Evolutionary conservation across 2,888 invertebrate genomes (phyloP), one percentile per base, ranked within the genome.

Genomic region (Vesta saturnalis): DNA sequence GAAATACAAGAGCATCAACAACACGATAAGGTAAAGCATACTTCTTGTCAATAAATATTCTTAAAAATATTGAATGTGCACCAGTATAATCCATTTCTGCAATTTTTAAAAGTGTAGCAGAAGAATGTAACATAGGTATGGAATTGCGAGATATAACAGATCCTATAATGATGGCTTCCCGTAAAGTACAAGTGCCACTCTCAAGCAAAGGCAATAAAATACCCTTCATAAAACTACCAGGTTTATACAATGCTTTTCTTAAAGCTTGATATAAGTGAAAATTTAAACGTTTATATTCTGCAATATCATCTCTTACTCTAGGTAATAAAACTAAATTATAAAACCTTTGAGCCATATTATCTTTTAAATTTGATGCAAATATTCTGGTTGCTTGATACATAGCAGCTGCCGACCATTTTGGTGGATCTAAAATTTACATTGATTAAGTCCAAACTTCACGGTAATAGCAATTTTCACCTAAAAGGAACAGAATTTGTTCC

Each of bases 81-180:
- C 99, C 99, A 19, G 92, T 94, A 80, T 97, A 98, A 77, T 94
- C 95, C 97, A 99, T 97, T 86, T 97, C 97, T 47, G 97, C 97
- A 66, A 99, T 94, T 86, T 96, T 95, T 22, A 97, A 85, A 80
- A 99, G 89, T 22, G 97, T 96, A 1, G 98, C 98, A 30, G 96
- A 94, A 0, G 99, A 96, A 84, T 99, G 98, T 22, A 97, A 86
- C 63, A 97, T 92, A 0, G 99, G 99, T 56, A 99, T 94, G 0
- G 97, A 96, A 83, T 93, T 94, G 75, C 94, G 93, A 0, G 94
- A 91, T 62, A 99, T 82, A 1, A 99, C 92, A 56, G 97, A 97
- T 19, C 97, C 95, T 65, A 99, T 87, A 65, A 99, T 97, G 21
- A 96, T 93, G 0, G 99, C 98, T 86, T 99, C 99, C 67, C 98